These are phyloP conservation scores for Lepidocyrtinus sp. DNA, from an alignment of 2,888 invertebrate species.

Conservation along the genomic window DNA sequence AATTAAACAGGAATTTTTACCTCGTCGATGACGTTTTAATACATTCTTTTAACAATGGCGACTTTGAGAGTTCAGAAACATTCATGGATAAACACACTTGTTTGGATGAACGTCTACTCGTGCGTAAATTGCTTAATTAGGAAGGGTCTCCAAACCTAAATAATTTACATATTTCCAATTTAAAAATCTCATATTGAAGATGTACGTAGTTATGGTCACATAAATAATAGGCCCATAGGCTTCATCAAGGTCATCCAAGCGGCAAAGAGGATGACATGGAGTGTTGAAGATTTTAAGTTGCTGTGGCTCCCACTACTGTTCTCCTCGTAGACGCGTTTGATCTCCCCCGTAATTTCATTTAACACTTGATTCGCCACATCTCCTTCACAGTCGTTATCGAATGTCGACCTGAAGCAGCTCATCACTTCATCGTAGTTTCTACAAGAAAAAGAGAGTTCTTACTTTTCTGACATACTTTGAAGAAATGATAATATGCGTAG, in stretches of 20 bases:
- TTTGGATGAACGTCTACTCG: too few species aligned
- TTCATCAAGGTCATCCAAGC: conserved; percentile 48
- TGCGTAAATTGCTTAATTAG: too few species aligned
- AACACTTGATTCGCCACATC: conserved; percentile 38
- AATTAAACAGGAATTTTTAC: too few species aligned
- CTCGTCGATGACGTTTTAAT: too few species aligned
- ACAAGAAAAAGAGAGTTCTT: background rate
- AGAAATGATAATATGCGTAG: too few species aligned
- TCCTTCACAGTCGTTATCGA: conserved; percentile 44
- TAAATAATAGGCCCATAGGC: background rate
- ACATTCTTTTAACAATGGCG: too few species aligned
- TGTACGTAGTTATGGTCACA: background rate
- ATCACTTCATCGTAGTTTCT: conserved; percentile 60
- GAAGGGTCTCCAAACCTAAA: too few species aligned
- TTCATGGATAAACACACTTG: too few species aligned
- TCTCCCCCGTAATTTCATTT: conserved; percentile 33
- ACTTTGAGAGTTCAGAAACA: too few species aligned
- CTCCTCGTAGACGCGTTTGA: conserved; percentile 24
- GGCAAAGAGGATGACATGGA: conserved; percentile 31
- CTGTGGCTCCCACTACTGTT: background rate
- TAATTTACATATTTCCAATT: too few species aligned
- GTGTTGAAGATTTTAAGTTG: conserved; percentile 18
- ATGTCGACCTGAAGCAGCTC: conserved; percentile 59
- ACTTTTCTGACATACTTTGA: too few species aligned
- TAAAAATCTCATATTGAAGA: background rate